A percentile compares a stretch with the other conserved stretches of the same genome.
Conservation (phyloP, 2,113 vertebrate species). For the Hemiprocne comata region DNA sequence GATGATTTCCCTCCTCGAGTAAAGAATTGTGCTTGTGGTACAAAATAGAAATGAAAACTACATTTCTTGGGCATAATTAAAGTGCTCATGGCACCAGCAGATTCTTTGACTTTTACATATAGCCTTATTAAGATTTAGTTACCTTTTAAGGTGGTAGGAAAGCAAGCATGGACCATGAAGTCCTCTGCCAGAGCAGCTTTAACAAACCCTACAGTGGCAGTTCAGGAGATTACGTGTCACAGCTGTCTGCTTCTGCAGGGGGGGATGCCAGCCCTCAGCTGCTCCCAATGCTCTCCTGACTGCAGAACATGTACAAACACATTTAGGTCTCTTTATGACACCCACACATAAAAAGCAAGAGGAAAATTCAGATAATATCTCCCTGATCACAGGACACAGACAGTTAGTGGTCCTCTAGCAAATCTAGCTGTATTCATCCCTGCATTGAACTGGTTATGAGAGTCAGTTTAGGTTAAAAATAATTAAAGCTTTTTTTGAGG, state of each 20-base stretch:
- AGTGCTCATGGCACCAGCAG: constrained; percentile 37
- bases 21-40: neutral
- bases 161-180: neutral
- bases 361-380: neutral
- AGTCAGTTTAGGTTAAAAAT: neutral
- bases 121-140: constrained; percentile 54
- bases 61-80: neutral
- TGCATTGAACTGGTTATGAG: neutral
- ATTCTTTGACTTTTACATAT: neutral
- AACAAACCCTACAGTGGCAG: neutral
- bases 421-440: neutral
- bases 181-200: neutral
- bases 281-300: neutral
- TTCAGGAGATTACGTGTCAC: neutral
- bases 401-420: neutral
- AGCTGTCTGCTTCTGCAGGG: neutral
- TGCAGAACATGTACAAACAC: rapidly evolving
- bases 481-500: neutral
- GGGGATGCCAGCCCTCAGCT: neutral
- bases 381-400: neutral
- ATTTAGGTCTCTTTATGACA: neutral
- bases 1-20: neutral
- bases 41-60: neutral
- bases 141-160: constrained; percentile 30
- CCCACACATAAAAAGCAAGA: neutral